Percentiles rank a stretch among this genome's conserved stretches.
Evolutionary conservation across 2,888 invertebrate genomes (phyloP).

Genomic region (Spilarctia lutea): DNA sequence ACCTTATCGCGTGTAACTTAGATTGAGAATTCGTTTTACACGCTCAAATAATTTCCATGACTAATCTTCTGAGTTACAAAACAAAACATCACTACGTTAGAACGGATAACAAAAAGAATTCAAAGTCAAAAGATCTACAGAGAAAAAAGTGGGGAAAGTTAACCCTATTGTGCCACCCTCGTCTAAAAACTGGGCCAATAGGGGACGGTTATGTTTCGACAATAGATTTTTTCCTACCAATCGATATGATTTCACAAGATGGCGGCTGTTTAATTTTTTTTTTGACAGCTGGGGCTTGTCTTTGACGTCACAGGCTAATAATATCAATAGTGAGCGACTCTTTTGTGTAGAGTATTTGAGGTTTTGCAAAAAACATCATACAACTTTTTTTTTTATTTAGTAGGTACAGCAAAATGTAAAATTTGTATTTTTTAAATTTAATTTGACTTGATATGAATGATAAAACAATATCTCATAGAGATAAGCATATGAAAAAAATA

Average conservation of each 20-base stretch:
- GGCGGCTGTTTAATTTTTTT: conserved; percentile 64
- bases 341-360: conserved; percentile 26
- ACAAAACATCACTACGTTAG: conserved; percentile 50
- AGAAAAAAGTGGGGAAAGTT: conserved; percentile 79
- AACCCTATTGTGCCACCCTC: conserved; percentile 77
- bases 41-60: conserved; percentile 43
- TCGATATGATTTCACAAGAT: conserved; percentile 82
- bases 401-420: not conserved
- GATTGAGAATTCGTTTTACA: conserved; percentile 41
- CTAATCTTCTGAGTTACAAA: conserved; percentile 35
- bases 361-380: conserved; percentile 21
- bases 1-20: conserved; percentile 38
- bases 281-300: conserved; percentile 48
- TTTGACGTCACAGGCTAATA: conserved; percentile 49
- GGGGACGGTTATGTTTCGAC: conserved; percentile 72
- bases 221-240: conserved; percentile 84
- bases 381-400: not conserved
- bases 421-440: not conserved
- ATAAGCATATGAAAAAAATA: too few relatives aligned
- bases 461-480: too few relatives aligned
- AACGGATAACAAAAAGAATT: conserved; percentile 65
- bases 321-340: conserved; percentile 42
- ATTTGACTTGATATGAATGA: too few relatives aligned
- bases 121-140: conserved; percentile 69
- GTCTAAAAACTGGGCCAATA: conserved; percentile 83